Conservation (phyloP, 2,888 invertebrate species). For the Diarsia rubi region DNA sequence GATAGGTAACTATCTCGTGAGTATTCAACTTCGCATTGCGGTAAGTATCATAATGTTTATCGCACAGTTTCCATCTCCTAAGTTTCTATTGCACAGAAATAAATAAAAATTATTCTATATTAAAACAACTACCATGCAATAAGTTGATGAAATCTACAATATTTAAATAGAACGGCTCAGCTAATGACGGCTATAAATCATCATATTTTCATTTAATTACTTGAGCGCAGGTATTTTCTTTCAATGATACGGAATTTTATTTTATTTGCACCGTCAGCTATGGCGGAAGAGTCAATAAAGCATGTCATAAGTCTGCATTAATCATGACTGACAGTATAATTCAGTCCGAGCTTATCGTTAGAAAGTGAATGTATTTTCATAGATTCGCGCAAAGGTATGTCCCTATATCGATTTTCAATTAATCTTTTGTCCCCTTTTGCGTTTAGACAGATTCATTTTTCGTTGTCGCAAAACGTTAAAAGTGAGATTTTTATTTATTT, state of each 20-base stretch:
- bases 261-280: conserved; percentile 73
- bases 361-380: conserved; percentile 87
- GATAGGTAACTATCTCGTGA: conserved; percentile 45
- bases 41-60: conserved; percentile 47
- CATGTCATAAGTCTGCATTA: conserved; percentile 85
- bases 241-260: conserved; percentile 74
- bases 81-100: conserved; percentile 46
- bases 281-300: conserved; percentile 80
- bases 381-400: conserved; percentile 85
- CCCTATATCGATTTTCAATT: conserved; percentile 88
- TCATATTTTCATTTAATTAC: conserved; percentile 69
- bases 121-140: conserved; percentile 34
- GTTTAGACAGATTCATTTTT: conserved; percentile 84
- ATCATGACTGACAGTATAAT: conserved; percentile 87
- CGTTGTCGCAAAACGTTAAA: conserved; percentile 75
- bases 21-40: conserved; percentile 32
- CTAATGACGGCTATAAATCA: conserved; percentile 63
- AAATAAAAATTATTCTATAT: conserved; percentile 39
- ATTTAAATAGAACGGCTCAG: conserved; percentile 35
- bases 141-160: conserved; percentile 35
- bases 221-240: conserved; percentile 65
- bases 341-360: conserved; percentile 83
- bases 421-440: conserved; percentile 87
- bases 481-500: conserved; percentile 78
- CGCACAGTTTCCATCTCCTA: conserved; percentile 41